Evolutionary conservation across 2,888 invertebrate genomes (phyloP).

Genomic region (Crematogaster levior): DNA sequence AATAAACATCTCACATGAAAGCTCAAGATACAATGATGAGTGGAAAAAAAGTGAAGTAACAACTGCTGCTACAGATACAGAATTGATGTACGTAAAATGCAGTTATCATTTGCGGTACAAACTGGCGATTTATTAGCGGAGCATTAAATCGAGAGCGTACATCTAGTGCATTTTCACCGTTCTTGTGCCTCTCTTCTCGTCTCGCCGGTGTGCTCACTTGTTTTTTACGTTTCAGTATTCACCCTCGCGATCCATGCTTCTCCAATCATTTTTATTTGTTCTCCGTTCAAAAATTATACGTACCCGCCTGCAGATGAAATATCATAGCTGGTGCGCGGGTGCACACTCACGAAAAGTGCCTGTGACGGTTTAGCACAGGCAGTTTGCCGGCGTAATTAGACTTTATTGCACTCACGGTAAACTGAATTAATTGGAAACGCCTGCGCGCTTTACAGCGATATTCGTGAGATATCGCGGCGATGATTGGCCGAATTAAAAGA

Average conservation of each 20-base stretch:
- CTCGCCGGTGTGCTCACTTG: background rate
- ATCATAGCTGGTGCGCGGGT: constrained; percentile 43
- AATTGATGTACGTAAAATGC: constrained; percentile 14
- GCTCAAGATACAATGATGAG: background rate
- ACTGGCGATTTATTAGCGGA: constrained; percentile 49
- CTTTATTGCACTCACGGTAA: constrained; percentile 61
- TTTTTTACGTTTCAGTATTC: constrained; percentile 9
- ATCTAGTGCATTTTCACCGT: constrained; percentile 24
- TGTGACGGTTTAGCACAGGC: constrained; percentile 47
- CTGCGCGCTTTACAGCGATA: constrained; percentile 48
- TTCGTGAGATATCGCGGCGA: constrained; percentile 40
- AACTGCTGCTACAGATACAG: background rate
- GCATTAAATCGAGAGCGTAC: constrained; percentile 47
- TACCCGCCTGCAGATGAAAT: constrained; percentile 59
- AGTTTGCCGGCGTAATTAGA: constrained; percentile 60
- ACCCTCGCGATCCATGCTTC: constrained; percentile 28
- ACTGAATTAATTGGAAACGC: constrained; percentile 60
- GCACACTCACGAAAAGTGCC: constrained; percentile 51
- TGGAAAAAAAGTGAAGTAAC: constrained; percentile 8
- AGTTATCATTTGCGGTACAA: constrained; percentile 38
- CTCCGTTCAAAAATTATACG: constrained; percentile 53
- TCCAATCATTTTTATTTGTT: constrained; percentile 40
- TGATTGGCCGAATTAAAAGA: constrained; percentile 47
- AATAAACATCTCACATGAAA: background rate
- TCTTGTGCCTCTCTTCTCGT: background rate